These are phyloP conservation scores for Holothuria leucospilota DNA, from an alignment of 53 echinoderm and acorn worm genomes.

Conservation along the genomic window DNA sequence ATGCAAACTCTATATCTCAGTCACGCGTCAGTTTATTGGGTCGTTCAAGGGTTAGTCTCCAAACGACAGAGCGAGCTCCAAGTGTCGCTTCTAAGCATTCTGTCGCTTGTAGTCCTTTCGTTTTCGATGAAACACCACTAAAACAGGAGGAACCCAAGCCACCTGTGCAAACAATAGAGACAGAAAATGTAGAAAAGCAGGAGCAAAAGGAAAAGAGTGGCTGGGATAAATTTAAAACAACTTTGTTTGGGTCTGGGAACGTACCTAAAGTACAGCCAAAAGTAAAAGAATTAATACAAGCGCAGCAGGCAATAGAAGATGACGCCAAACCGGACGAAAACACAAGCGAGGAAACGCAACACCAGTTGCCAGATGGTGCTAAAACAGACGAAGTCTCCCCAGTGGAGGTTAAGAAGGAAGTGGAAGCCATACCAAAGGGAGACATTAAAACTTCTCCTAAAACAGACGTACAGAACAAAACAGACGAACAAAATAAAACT, in stretches of 20 bases:
- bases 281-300: constrained; percentile 27
- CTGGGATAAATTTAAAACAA: constrained; percentile 20
- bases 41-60: background rate
- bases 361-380: background rate
- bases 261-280: background rate
- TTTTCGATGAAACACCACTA: background rate
- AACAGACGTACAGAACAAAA: background rate
- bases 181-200: background rate
- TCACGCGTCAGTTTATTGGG: constrained; percentile 22
- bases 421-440: background rate
- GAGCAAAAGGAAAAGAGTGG: constrained; percentile 3
- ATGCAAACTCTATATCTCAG: constrained; percentile 7
- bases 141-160: background rate
- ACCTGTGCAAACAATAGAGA: background rate
- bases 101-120: constrained; percentile 33
- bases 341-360: background rate
- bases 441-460: background rate
- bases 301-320: background rate
- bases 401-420: too few relatives aligned
- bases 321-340: too few relatives aligned
- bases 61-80: constrained; percentile 2
- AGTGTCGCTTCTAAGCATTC: constrained; percentile 20
- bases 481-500: constrained; percentile 1
- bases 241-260: constrained; percentile 12
- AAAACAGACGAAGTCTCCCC: too few relatives aligned